Evolutionary conservation across 2,888 invertebrate genomes (phyloP).

Genomic region (Dynastes hyllus): DNA sequence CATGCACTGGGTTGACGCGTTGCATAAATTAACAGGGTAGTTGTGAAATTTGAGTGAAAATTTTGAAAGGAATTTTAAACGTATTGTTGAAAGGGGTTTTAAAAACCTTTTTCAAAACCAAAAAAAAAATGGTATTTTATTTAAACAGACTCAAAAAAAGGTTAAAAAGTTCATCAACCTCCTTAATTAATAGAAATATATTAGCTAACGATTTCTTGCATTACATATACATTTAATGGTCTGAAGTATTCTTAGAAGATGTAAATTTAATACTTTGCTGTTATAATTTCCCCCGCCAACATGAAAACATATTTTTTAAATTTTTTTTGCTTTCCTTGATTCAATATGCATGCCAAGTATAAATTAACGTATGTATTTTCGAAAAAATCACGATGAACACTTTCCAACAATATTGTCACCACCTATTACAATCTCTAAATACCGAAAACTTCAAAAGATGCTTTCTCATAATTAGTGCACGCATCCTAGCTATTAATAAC

Average conservation of each 20-base stretch:
- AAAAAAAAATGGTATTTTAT: too few species aligned
- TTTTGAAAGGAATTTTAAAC: too few species aligned
- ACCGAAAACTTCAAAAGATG: not conserved
- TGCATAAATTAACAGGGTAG: too few species aligned
- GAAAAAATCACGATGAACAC: not conserved
- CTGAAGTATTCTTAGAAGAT: not conserved
- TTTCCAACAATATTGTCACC: not conserved
- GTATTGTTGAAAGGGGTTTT: too few species aligned
- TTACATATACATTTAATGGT: not conserved
- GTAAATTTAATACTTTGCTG: not conserved
- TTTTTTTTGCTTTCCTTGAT: conserved; percentile 9
- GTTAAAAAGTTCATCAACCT: too few species aligned
- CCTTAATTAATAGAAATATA: not conserved
- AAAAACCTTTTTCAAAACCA: too few species aligned
- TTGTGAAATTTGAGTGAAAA: too few species aligned
- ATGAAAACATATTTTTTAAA: conserved; percentile 29
- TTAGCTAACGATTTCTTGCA: not conserved
- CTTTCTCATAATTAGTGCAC: too few species aligned
- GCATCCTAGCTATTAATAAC: too few species aligned
- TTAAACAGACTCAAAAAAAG: too few species aligned
- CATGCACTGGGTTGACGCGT: too few species aligned
- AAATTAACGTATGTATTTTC: conserved; percentile 6
- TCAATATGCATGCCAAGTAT: conserved; percentile 22
- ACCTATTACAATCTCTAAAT: conserved; percentile 17
- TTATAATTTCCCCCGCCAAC: conserved; percentile 15